phyloP scores from a whole-genome alignment of 2,113 vertebrate species.

The Seriola rivoliana region DNA sequence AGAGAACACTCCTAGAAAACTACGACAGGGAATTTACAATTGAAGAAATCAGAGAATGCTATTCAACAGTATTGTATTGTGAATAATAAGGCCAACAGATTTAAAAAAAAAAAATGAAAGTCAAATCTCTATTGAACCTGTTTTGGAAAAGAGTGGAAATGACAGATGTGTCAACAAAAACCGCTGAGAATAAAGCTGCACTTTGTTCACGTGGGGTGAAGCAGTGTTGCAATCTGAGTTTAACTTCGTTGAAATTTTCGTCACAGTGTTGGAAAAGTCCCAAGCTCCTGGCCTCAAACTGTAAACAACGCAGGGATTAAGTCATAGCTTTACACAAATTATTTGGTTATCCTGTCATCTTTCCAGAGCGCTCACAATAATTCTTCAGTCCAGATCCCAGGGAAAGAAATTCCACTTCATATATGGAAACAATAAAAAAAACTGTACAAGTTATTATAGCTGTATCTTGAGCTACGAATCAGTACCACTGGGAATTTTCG shows the following conservation, averaged over 20 bases:
- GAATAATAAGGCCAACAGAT: constrained; percentile 9
- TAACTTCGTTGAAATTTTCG: constrained; percentile 53
- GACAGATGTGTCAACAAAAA: constrained; percentile 35
- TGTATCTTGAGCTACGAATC: background rate
- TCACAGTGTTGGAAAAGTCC: constrained; percentile 55
- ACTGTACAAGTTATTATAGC: background rate
- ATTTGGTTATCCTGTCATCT: constrained; percentile 74
- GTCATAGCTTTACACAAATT: constrained; percentile 65
- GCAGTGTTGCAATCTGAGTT: constrained; percentile 61
- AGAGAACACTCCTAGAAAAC: constrained; percentile 10
- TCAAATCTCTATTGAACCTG: constrained; percentile 14
- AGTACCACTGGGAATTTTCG: constrained; percentile 3
- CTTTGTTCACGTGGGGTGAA: constrained; percentile 32
- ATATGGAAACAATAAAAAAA: constrained; percentile 55
- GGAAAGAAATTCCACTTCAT: constrained; percentile 60
- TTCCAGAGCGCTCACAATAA: constrained; percentile 50
- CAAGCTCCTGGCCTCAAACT: constrained; percentile 58
- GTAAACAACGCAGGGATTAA: constrained; percentile 67
- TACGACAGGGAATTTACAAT: background rate
- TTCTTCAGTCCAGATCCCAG: constrained; percentile 42
- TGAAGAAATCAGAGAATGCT: background rate
- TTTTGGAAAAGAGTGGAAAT: constrained; percentile 27
- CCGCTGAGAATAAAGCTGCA: constrained; percentile 32
- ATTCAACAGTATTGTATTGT: background rate
- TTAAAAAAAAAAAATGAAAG: constrained; percentile 21